Base-by-base conservation (phyloP, 2,888 invertebrate species). In the Parnassius apollo region DNA sequence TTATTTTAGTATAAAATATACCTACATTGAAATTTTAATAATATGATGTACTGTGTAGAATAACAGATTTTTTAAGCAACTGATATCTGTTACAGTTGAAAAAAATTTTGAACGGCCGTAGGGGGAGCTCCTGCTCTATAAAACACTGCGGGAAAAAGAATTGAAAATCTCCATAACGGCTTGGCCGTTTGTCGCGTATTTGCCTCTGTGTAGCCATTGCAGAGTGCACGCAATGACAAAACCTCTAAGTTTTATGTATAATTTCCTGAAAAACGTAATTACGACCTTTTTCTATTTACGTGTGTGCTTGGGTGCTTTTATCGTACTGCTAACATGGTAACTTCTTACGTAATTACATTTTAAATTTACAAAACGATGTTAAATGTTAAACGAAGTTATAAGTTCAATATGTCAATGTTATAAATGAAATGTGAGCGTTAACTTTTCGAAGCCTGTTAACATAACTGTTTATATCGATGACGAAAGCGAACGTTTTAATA, bases 201-300 rank as follows among this genome's bases (percentile, higher is more conserved):
- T 13, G 9, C 1, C 45, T 45, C 13, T 13, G 35, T 54, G 44
- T 42, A 44, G 13, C 54, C 10, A 44, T 54, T 54, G 42, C 25
- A 53, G 42, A 12, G 10, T 10, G 9, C 42, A n/a, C 13, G 54
- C 54, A 54, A 54, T 54, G 22, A 51, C 44, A n/a, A 54, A 54
- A 54, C 11, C 45, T 12, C 11, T 45, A 45, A 45, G 11, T 12
- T 45, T 45, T 45, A 45, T 45, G 45, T 45, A 11, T 11, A 10
- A 9, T 45, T 45, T 45, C 45, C 11, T 45, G 9, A 10, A 10
- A 45, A 45, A 45, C 2, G 45, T 45, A 45, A 45, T 11, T 11
- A 45, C 45, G 9, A 45, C 45, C 45, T 45, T 45, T 2, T 45
- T 10, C 45, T 12, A 11, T 10, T 45, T 3, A 45, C 11, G 45